These are phyloP conservation scores for Drosophila parabipectinata DNA, from an alignment of 1,140 invertebrate species.

Conservation along the genomic window DNA sequence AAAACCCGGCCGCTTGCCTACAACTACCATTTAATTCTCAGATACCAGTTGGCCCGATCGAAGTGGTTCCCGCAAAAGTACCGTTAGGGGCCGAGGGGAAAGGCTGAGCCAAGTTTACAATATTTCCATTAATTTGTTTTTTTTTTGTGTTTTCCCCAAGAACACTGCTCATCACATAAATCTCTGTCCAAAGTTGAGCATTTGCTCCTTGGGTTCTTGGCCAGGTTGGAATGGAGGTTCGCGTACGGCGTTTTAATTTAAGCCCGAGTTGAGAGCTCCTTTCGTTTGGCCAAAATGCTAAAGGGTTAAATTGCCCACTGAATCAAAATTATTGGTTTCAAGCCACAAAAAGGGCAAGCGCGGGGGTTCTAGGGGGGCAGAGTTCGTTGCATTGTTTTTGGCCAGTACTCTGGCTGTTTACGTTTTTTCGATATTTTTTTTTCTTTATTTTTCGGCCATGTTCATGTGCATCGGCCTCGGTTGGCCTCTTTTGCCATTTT, in stretches of 20 bases:
- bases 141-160: slow-evolving; percentile 27
- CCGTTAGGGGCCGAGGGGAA: slow-evolving; percentile 51
- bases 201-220: slow-evolving; percentile 44
- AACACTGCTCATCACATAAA: slow-evolving; percentile 75
- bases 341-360: slow-evolving; percentile 39
- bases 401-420: slow-evolving; percentile 28
- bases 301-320: slow-evolving; percentile 84
- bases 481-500: slow-evolving; percentile 62
- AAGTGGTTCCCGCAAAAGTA: slow-evolving; percentile 31
- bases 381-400: slow-evolving; percentile 74
- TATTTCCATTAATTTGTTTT: slow-evolving; percentile 39
- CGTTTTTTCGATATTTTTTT: slow-evolving; percentile 3
- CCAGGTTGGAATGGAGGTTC: slow-evolving; percentile 26
- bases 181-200: slow-evolving; percentile 69
- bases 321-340: slow-evolving; percentile 84
- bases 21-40: slow-evolving; percentile 29
- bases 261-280: slow-evolving; percentile 73
- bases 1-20: slow-evolving; percentile 39
- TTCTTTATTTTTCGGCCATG: slow-evolving; percentile 32
- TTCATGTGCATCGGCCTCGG: slow-evolving; percentile 51
- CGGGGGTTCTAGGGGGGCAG: slow-evolving; percentile 17
- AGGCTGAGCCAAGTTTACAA: slow-evolving; percentile 48
- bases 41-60: slow-evolving; percentile 47
- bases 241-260: slow-evolving; percentile 78
- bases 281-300: slow-evolving; percentile 79